Conservation (phyloP, 2,113 vertebrate species). For the Mustelus asterias region DNA sequence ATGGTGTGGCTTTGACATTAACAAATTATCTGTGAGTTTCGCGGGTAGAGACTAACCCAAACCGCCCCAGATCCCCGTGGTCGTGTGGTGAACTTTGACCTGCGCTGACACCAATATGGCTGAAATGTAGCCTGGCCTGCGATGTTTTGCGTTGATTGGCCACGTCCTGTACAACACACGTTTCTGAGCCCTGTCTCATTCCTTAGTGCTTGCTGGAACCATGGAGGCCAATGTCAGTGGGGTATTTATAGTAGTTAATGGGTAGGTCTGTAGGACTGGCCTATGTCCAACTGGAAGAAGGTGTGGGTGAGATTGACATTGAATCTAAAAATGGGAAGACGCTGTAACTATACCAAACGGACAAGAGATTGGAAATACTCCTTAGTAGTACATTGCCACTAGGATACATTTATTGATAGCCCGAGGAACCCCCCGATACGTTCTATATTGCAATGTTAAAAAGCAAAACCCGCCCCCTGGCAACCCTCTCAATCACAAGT, state of each 20-base stretch:
- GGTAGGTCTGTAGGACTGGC: not conserved
- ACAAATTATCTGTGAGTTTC: not conserved
- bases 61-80: not conserved
- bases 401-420: not conserved
- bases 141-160: not conserved
- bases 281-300: not conserved
- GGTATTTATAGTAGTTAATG: not conserved
- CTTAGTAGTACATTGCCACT: not conserved
- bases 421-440: not conserved
- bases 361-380: not conserved
- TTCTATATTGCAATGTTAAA: not conserved
- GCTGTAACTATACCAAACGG: not conserved
- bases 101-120: too few species aligned
- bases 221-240: not conserved
- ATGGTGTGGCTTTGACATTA: not conserved
- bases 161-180: not conserved
- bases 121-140: not conserved
- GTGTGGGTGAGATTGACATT: not conserved
- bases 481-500: not conserved
- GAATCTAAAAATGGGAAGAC: not conserved
- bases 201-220: not conserved
- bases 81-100: not conserved
- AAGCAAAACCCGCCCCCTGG: not conserved
- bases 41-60: not conserved
- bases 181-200: not conserved